Base-by-base conservation (phyloP, 2,888 invertebrate species). In the Neelides folsomi region DNA sequence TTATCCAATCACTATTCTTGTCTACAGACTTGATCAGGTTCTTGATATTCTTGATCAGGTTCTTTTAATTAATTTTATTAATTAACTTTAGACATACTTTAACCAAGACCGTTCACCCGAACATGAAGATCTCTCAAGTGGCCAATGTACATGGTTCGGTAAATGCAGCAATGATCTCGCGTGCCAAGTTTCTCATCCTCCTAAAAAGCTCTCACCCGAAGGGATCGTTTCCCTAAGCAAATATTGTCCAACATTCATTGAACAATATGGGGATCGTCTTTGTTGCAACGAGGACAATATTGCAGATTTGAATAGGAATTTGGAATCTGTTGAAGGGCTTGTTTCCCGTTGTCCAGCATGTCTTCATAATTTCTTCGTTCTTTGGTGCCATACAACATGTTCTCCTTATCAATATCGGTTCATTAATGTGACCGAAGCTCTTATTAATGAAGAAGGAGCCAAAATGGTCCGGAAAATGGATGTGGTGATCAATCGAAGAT, bases 341-440 rank as follows among this genome's bases (percentile, higher is more conserved):
- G 78, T 87, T 13, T 77, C 79, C 5, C 75, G 89, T 43, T 95
- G 95, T 68, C 85, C 86, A 0, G 79, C 83, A 0, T 95, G 94
- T 67, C 70, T 77, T 1, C 72, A 76, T 53, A 95, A 94, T 68
- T 78, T 89, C 62, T 76, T 79, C 7, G 73, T 78, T 41, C 76
- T 82, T 36, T 82, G 86, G 61, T 95, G 95, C 68, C 78, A 82
- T 60, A 76, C 86, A 71, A 82, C 84, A 4, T 95, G 94, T 69
- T 76, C 79, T 2, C 78, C 83, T 0, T 74, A 81, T 43, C 90
- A 93, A 63, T 75, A 77, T 19, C 67, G 72, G 37, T 84, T 79
- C 66, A 66, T 80, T 36, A 65, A 65, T 27, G 68, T 59, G 1
- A 60, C 55, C 10, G 54, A 58, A 47, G 53, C 52, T 9, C 51